Evolutionary conservation across 2,797 vertebrate species (phyloP).

Genomic region (Falco cherrug): DNA sequence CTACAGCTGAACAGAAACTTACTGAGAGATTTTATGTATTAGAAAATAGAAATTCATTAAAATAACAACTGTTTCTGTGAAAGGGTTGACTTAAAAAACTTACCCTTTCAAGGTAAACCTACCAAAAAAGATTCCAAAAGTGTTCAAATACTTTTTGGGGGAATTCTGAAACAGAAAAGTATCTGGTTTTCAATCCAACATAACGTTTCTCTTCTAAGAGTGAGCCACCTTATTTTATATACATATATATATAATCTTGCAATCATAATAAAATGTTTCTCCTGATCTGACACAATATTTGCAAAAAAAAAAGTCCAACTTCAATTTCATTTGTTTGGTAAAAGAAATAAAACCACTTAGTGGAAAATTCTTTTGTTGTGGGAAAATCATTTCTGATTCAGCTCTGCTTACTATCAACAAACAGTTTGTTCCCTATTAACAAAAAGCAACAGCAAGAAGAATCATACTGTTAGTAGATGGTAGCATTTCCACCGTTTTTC

Average conservation of each 20-base stretch:
- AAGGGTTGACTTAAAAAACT: neutral
- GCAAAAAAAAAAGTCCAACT: neutral
- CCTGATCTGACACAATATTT: neutral
- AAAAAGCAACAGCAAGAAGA: neutral
- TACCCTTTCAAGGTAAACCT: neutral
- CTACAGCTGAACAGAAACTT: neutral
- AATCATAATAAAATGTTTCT: neutral
- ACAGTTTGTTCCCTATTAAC: neutral
- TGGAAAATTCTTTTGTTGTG: neutral
- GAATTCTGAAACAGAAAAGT: neutral
- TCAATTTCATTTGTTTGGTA: neutral
- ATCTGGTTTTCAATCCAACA: neutral
- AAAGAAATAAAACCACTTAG: neutral
- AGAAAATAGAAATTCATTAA: neutral
- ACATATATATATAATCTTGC: neutral
- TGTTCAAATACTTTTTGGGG: neutral
- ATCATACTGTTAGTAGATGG: neutral
- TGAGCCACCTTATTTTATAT: neutral
- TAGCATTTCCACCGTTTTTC: neutral
- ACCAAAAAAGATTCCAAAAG: neutral
- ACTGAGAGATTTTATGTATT: neutral
- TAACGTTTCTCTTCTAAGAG: neutral
- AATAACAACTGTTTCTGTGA: neutral
- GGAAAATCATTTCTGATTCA: neutral
- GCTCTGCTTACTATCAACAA: neutral